Conservation (phyloP, 92 coral and sea anemone species). For the Muricea muricata region DNA sequence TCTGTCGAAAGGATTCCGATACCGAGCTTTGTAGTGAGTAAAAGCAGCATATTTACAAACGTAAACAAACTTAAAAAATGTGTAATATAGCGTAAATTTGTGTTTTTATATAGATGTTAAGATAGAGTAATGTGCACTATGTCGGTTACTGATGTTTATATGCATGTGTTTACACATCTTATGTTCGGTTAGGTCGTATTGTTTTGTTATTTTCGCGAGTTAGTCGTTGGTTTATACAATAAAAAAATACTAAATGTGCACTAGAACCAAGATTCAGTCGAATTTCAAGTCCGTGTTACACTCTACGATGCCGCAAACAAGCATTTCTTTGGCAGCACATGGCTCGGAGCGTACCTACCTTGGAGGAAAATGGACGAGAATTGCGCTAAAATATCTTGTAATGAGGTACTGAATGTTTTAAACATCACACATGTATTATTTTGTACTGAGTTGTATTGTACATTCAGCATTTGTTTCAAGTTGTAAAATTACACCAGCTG, state of each 20-base stretch:
- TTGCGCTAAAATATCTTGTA: conserved; percentile 70
- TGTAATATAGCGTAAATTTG: no score
- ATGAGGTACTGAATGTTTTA: conserved; percentile 73
- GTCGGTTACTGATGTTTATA: background rate
- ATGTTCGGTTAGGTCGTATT: no score
- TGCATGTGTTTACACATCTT: background rate
- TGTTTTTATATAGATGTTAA: no score
- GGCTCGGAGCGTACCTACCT: conserved; percentile 87
- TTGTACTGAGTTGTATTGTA: no score
- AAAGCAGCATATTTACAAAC: background rate
- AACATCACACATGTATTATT: no score
- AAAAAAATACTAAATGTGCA: no score
- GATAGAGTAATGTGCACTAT: background rate
- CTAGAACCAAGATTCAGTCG: conserved; percentile 65
- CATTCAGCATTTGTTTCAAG: no score
- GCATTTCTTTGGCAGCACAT: conserved; percentile 94
- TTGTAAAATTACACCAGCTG: no score
- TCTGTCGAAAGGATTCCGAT: conserved; percentile 80
- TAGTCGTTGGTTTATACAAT: no score
- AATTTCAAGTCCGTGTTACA: conserved; percentile 90
- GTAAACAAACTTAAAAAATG: conserved; percentile 13
- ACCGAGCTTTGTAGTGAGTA: conserved; percentile 76
- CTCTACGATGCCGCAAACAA: conserved; percentile 91
- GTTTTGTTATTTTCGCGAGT: no score
- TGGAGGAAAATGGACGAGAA: conserved; percentile 67